Evolutionary conservation across 2,888 invertebrate genomes (phyloP).

Genomic region (Clistopyga incitator): DNA sequence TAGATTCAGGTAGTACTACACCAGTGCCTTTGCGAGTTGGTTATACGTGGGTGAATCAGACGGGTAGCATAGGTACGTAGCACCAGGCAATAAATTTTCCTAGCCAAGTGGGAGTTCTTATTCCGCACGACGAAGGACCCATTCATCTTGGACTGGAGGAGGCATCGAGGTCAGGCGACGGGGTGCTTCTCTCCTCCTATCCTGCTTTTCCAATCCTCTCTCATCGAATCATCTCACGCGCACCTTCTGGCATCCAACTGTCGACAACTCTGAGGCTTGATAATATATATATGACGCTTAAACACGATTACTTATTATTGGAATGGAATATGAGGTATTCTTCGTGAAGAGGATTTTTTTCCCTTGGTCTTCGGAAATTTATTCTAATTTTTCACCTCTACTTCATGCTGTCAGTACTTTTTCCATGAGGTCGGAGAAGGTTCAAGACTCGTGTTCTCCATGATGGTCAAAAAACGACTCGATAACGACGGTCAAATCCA

Average conservation of each 20-base stretch:
- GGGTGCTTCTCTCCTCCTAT: background rate
- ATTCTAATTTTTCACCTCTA: no score
- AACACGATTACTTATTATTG: slow-evolving; percentile 4
- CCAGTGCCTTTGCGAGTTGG: slow-evolving; percentile 36
- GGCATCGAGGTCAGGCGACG: slow-evolving; percentile 59
- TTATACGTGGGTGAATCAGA: slow-evolving; percentile 24
- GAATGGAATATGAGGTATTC: no score
- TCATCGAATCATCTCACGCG: slow-evolving; percentile 41
- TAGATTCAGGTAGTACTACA: slow-evolving; percentile 63
- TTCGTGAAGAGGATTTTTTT: no score
- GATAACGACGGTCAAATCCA: no score
- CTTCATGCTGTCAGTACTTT: no score
- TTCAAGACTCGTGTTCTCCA: no score
- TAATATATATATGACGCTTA: background rate
- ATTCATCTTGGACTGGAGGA: slow-evolving; percentile 68
- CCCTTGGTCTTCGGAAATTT: no score
- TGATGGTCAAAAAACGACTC: no score
- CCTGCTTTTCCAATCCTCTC: slow-evolving; percentile 2
- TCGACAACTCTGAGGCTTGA: slow-evolving; percentile 14
- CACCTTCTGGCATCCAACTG: slow-evolving; percentile 17
- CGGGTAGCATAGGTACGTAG: slow-evolving; percentile 42
- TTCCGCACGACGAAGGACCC: slow-evolving; percentile 68
- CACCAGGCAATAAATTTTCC: slow-evolving; percentile 59
- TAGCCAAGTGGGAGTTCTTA: slow-evolving; percentile 67
- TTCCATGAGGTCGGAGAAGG: no score